These are phyloP conservation scores for Hirtodrosophila confusa DNA, from an alignment of 2,888 invertebrate species.

Conservation along the genomic window DNA sequence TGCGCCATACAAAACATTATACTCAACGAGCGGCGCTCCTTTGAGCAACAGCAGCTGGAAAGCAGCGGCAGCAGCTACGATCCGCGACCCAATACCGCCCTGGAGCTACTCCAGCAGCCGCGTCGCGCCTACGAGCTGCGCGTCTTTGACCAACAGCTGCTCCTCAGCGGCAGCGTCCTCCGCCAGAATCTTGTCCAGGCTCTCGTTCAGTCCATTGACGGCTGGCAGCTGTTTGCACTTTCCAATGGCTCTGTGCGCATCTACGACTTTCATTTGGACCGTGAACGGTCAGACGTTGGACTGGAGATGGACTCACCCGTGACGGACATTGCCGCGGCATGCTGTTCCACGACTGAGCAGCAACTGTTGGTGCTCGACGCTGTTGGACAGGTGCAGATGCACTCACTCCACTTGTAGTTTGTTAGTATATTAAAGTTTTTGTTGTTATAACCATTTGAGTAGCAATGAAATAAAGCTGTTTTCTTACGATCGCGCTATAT, in stretches of 20 bases:
- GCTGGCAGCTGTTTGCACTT: constrained; percentile 80
- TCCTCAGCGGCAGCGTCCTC: constrained; percentile 80
- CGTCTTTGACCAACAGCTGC: constrained; percentile 81
- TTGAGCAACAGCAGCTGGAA: constrained; percentile 40
- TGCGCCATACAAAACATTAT: constrained; percentile 84
- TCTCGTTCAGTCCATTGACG: constrained; percentile 80
- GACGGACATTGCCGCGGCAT: constrained; percentile 68
- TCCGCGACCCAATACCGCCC: constrained; percentile 73
- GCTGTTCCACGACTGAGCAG: constrained; percentile 51
- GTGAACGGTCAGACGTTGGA: constrained; percentile 47
- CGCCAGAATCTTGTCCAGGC: constrained; percentile 80
- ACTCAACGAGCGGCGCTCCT: constrained; percentile 78
- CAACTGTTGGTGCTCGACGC: constrained; percentile 64
- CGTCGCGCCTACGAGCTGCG: constrained; percentile 77
- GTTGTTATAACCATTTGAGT: constrained; percentile 25
- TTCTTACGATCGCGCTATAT: constrained; percentile 8
- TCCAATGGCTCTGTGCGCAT: constrained; percentile 76
- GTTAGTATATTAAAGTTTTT: constrained; percentile 23
- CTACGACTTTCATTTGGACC: constrained; percentile 81
- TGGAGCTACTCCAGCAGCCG: constrained; percentile 68
- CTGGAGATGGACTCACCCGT: constrained; percentile 29
- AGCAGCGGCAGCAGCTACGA: constrained; percentile 32
- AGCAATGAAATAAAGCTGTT: constrained; percentile 27
- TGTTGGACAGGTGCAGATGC: constrained; percentile 67
- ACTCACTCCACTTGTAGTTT: constrained; percentile 52